A percentile compares a stretch with the other conserved stretches of the same genome.
phyloP scores from a whole-genome alignment of 1,140 invertebrate species.

The Cyclargus thomasi region DNA sequence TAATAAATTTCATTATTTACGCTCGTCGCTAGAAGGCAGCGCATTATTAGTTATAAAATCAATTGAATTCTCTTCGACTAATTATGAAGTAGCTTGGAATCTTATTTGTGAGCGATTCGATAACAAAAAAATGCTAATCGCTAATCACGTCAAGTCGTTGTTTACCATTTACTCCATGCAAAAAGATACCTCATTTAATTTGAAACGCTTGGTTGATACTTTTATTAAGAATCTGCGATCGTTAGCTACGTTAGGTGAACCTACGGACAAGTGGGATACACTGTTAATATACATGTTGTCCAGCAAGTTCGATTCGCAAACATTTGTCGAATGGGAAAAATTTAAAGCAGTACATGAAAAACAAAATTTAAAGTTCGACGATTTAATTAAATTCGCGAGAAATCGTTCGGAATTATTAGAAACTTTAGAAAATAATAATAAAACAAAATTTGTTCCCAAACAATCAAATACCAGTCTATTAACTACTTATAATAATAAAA shows the following conservation, averaged over 20 bases:
- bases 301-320: too few relatives aligned
- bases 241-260: too few relatives aligned
- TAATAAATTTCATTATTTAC: slow-evolving; percentile 11
- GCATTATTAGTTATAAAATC: slow-evolving; percentile 21
- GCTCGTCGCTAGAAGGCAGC: slow-evolving; percentile 18
- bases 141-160: slow-evolving; percentile 29
- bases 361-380: too few relatives aligned
- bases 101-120: slow-evolving; percentile 26
- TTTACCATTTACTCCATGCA: slow-evolving; percentile 22
- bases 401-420: slow-evolving; percentile 23
- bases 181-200: slow-evolving; percentile 24
- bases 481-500: too few relatives aligned
- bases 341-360: too few relatives aligned
- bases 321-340: too few relatives aligned
- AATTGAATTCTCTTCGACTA: slow-evolving; percentile 23
- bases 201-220: not conserved
- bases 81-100: slow-evolving; percentile 26
- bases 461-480: too few relatives aligned
- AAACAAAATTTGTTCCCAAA: too few relatives aligned
- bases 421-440: slow-evolving; percentile 14
- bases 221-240: too few relatives aligned
- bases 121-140: slow-evolving; percentile 27
- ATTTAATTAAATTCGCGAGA: not conserved
- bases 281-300: too few relatives aligned
- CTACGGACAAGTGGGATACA: too few relatives aligned